These are phyloP conservation scores for Drosophila ezoana DNA, from an alignment of 2,888 invertebrate genomes.

Conservation along the genomic window DNA sequence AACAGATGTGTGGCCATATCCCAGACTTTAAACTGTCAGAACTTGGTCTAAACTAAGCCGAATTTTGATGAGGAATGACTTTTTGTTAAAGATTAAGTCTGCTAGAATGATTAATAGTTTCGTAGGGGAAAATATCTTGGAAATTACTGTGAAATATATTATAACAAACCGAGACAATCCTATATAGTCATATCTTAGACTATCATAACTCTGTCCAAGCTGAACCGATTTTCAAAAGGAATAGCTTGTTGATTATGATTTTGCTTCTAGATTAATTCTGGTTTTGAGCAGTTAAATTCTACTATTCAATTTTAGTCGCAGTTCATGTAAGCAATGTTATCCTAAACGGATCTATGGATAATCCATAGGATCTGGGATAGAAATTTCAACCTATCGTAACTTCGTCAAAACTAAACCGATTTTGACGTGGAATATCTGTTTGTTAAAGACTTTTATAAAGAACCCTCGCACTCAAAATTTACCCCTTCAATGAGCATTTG, in stretches of 20 bases:
- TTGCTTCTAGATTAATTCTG: neutral
- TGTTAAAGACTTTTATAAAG: neutral
- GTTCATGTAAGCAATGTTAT: no score
- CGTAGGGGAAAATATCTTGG: no score
- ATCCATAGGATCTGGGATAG: no score
- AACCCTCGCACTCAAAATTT: conserved; percentile 2
- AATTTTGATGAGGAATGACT: neutral
- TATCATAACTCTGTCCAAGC: neutral
- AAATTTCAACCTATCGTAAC: neutral
- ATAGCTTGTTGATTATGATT: no score
- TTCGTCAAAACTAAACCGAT: neutral
- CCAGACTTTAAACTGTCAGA: neutral
- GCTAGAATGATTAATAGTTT: no score
- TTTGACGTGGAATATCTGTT: neutral
- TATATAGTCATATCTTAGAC: no score
- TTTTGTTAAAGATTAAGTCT: neutral
- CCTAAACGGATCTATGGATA: no score
- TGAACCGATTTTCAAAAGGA: neutral
- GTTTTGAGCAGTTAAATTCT: no score
- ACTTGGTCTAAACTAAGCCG: neutral
- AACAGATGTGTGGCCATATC: no score
- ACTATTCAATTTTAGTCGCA: no score
- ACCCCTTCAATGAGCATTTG: neutral
- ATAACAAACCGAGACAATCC: no score
- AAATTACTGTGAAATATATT: no score